Percentiles rank a stretch among this genome's conserved stretches.
Evolutionary conservation across 2,888 invertebrate species (phyloP).

Genomic region (Alloscopus bannaensis): DNA sequence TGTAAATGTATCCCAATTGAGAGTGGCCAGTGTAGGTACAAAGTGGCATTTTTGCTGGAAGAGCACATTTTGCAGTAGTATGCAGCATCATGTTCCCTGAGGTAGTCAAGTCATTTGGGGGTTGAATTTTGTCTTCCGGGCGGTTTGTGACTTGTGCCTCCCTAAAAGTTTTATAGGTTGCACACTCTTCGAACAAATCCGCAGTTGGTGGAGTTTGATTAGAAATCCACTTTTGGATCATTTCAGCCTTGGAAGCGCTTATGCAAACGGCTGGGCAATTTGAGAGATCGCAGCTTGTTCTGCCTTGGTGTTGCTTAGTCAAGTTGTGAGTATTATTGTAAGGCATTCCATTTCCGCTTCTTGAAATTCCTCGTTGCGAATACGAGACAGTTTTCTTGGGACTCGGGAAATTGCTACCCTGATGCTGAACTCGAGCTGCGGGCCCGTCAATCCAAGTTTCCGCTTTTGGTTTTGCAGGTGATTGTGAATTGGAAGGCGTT

Average conservation of each 20-base stretch:
- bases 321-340: constrained; percentile 22
- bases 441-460: constrained; percentile 99
- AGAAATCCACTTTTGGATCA: constrained; percentile 73
- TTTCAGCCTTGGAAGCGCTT: constrained; percentile 71
- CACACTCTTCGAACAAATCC: constrained; percentile 66
- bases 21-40: not conserved
- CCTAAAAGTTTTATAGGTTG: constrained; percentile 32
- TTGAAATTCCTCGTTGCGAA: constrained; percentile 35
- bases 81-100: too few species aligned
- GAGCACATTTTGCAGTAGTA: too few species aligned
- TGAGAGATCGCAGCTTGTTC: constrained; percentile 75
- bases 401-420: constrained; percentile 72
- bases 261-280: constrained; percentile 74
- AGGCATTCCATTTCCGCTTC: constrained; percentile 18
- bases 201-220: constrained; percentile 68
- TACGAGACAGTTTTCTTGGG: constrained; percentile 66
- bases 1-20: constrained; percentile 42
- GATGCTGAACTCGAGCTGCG: constrained; percentile 78
- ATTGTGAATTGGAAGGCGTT: constrained; percentile 26
- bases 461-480: constrained; percentile 80
- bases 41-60: constrained; percentile 18
- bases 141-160: constrained; percentile 7
- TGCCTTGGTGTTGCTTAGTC: constrained; percentile 16
- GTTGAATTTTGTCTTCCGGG: not conserved
- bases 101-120: not conserved